Evolutionary conservation across 1,140 invertebrate genomes (phyloP).

Genomic region (Drosophila insularis): DNA sequence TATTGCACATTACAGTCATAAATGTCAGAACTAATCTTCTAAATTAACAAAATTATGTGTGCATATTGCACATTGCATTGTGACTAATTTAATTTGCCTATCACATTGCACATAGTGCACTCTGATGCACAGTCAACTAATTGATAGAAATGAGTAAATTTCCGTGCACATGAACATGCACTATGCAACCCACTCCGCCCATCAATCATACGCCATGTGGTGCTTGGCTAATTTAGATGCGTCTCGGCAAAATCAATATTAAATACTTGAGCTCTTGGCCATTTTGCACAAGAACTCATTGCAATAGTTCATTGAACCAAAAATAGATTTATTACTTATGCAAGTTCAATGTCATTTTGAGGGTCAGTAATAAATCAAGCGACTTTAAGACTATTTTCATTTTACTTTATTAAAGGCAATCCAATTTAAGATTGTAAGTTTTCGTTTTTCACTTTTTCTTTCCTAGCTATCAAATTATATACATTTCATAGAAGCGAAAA

Average conservation of each 20-base stretch:
- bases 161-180: background rate
- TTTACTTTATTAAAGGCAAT: background rate
- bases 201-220: conserved; percentile 29
- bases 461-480: background rate
- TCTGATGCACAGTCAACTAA: conserved; percentile 4
- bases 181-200: background rate
- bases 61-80: conserved; percentile 16
- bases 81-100: conserved; percentile 36
- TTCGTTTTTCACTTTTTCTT: background rate
- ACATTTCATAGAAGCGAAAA: background rate
- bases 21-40: conserved; percentile 13
- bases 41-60: conserved; percentile 21
- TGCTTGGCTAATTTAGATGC: conserved; percentile 5
- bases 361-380: background rate
- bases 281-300: conserved; percentile 3
- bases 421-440: background rate
- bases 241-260: conserved; percentile 23
- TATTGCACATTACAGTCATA: conserved; percentile 8
- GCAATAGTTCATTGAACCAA: background rate
- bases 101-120: conserved; percentile 13
- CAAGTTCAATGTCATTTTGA: conserved; percentile 1
- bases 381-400: background rate
- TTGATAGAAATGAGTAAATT: conserved; percentile 20
- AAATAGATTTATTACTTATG: background rate
- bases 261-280: conserved; percentile 23